Evolutionary conservation across 2,888 invertebrate species (phyloP).

Genomic region (Drosophila picticornis): DNA sequence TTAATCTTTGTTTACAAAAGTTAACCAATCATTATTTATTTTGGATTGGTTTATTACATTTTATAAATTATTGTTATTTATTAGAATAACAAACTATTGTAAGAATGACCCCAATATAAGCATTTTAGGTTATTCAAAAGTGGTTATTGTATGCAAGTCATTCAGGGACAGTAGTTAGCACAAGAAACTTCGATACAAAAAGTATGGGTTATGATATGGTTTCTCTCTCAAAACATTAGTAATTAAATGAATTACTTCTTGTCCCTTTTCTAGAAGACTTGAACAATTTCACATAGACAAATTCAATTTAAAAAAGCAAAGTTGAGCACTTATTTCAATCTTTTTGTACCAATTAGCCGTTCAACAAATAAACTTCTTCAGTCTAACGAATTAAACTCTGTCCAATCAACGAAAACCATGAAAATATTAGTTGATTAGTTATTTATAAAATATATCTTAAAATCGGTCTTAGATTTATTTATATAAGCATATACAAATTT

Average conservation of each 20-base stretch:
- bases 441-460: background rate
- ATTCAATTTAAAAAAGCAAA: background rate
- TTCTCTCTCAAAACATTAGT: background rate
- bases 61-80: background rate
- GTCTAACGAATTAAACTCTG: background rate
- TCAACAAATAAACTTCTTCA: background rate
- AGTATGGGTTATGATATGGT: background rate
- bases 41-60: background rate
- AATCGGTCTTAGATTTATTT: background rate
- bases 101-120: background rate
- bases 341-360: background rate
- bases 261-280: background rate
- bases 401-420: background rate
- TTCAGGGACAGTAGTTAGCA: background rate
- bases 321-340: background rate
- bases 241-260: background rate
- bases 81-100: background rate
- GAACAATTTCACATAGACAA: background rate
- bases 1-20: too few species aligned
- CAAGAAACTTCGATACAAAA: background rate
- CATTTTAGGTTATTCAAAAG: background rate
- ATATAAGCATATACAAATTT: background rate
- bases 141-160: background rate
- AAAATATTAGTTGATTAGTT: background rate
- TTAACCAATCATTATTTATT: background rate